Percentiles rank a stretch among this genome's conserved stretches.
phyloP scores from a whole-genome alignment of 2,797 vertebrate genomes.

The Lithobates pipiens region DNA sequence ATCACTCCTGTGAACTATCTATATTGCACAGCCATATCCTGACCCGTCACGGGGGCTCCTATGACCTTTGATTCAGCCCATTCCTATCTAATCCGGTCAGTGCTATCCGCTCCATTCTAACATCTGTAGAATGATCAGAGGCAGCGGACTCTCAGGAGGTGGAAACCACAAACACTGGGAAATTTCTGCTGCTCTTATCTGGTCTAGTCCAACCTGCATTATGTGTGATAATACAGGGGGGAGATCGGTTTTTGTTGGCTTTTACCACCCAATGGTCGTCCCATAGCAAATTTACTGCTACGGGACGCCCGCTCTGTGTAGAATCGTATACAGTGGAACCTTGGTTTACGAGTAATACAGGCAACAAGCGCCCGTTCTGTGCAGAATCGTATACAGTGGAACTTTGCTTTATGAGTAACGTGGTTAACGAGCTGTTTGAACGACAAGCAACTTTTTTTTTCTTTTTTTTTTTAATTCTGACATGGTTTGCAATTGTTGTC shows the following conservation, averaged over 20 bases:
- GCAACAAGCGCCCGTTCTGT: no score
- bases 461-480: no score
- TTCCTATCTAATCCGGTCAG: neutral
- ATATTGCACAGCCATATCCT: slow-evolving; percentile 12
- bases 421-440: no score
- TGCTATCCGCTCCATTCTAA: neutral
- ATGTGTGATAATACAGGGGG: neutral
- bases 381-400: no score
- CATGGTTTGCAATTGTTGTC: no score
- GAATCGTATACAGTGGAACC: no score
- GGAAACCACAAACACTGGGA: neutral
- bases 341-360: no score
- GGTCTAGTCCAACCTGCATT: neutral
- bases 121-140: neutral
- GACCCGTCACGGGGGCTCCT: no score
- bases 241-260: neutral
- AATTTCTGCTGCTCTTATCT: neutral
- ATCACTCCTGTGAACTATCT: neutral
- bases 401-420: no score
- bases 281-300: no score
- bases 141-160: neutral
- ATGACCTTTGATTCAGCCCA: neutral
- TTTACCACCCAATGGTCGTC: neutral
- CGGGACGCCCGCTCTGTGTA: no score
- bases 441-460: no score